phyloP scores from a whole-genome alignment of 2,797 vertebrate species.

The Acanthurus leucopareius region DNA sequence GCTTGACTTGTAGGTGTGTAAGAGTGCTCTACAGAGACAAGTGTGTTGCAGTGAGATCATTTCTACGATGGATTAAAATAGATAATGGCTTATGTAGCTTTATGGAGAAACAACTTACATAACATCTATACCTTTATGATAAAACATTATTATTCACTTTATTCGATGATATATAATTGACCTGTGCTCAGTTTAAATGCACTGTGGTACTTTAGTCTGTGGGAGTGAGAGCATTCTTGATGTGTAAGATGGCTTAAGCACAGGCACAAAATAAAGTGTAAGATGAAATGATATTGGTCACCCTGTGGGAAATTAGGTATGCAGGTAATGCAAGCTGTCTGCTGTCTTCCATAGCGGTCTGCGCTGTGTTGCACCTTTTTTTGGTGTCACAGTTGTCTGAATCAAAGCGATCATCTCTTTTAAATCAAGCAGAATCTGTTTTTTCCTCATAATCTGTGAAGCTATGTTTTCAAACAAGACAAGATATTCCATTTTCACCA shows the following conservation, averaged over 20 bases:
- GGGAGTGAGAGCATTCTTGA: constrained; percentile 22
- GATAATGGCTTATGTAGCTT: constrained; percentile 40
- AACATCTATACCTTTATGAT: background rate
- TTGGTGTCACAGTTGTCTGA: constrained; percentile 3
- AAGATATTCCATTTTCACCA: constrained; percentile 39
- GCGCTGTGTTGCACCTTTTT: background rate
- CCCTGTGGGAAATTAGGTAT: constrained; percentile 28
- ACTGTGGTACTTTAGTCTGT: background rate
- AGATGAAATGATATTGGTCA: constrained; percentile 16
- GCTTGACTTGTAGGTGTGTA: constrained; percentile 49
- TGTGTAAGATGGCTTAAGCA: constrained; percentile 3
- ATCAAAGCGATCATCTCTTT: constrained; percentile 52
- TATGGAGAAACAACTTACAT: constrained; percentile 9
- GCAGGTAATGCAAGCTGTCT: constrained; percentile 25
- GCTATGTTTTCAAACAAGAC: constrained; percentile 47
- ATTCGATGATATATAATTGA: constrained; percentile 10
- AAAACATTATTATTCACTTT: background rate
- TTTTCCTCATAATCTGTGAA: constrained; percentile 47
- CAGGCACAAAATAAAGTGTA: constrained; percentile 17
- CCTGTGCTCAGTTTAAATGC: constrained; percentile 24
- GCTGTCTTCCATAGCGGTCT: too few relatives aligned
- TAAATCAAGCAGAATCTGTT: constrained; percentile 31
- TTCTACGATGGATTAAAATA: constrained; percentile 43
- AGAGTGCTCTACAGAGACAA: constrained; percentile 39
- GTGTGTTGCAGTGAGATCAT: constrained; percentile 42